Percentiles rank a stretch among this genome's conserved stretches.
Evolutionary conservation across 2,113 vertebrate species (phyloP).

Genomic region (Carassius gibelio): DNA sequence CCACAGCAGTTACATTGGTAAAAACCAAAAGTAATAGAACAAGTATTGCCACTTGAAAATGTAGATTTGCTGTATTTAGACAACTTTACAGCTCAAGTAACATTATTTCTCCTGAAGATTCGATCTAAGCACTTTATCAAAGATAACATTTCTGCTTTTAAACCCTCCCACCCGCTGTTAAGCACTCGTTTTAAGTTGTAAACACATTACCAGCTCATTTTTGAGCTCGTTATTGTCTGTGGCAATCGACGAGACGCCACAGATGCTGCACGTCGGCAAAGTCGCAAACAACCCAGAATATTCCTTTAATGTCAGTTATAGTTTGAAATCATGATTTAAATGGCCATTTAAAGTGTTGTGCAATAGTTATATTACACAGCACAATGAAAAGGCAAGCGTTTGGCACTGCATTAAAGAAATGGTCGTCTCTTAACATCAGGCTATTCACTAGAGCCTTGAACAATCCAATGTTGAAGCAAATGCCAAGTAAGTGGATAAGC

Average conservation of each 20-base stretch:
- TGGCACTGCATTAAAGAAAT: constrained; percentile 22
- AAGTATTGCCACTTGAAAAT: not conserved
- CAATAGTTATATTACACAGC: not conserved
- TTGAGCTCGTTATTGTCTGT: constrained; percentile 13
- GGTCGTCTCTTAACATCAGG: not conserved
- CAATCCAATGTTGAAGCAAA: not conserved
- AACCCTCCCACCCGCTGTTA: constrained; percentile 1
- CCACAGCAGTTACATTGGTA: not conserved
- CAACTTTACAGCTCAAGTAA: not conserved
- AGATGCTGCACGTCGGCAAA: not conserved
- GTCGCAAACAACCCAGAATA: not conserved
- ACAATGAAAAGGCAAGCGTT: constrained; percentile 5
- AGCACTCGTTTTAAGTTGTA: not conserved
- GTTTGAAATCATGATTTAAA: constrained; percentile 15
- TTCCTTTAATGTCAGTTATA: not conserved
- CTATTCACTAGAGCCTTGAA: constrained; percentile 26
- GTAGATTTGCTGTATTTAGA: not conserved
- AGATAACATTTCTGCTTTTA: not conserved
- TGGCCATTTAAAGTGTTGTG: not conserved
- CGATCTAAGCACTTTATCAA: not conserved
- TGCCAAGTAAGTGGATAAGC: constrained; percentile 15
- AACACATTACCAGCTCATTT: constrained; percentile 18
- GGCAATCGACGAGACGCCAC: constrained; percentile 16
- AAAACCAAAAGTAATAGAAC: not conserved
- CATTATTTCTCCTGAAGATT: constrained; percentile 5